Percentiles rank a stretch among this genome's conserved stretches.
Evolutionary conservation across 2,797 vertebrate genomes (phyloP).

Genomic region (Oceanodroma leucorhoa): DNA sequence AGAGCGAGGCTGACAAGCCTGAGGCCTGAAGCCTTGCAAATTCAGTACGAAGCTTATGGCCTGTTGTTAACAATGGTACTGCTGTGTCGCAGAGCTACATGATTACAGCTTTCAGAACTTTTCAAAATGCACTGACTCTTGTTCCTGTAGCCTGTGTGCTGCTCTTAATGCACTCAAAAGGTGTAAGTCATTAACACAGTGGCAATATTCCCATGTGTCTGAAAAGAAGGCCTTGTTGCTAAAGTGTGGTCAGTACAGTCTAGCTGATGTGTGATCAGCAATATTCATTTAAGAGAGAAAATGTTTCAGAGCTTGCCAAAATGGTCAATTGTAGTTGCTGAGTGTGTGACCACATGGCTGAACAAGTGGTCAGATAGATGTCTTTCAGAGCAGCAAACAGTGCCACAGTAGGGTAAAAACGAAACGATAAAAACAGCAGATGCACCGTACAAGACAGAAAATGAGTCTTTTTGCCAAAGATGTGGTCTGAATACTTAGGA

Average conservation of each 20-base stretch:
- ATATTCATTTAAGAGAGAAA: not conserved
- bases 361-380: not conserved
- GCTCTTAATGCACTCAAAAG: not conserved
- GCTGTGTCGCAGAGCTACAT: not conserved
- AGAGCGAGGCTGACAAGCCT: not conserved
- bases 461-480: not conserved
- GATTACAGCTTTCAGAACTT: not conserved
- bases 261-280: not conserved
- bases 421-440: not conserved
- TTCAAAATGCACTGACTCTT: not conserved
- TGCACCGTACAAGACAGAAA: not conserved
- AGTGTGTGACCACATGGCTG: not conserved
- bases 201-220: not conserved
- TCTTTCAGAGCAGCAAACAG: not conserved
- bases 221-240: not conserved
- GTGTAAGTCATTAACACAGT: not conserved
- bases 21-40: not conserved
- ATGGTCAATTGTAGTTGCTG: not conserved
- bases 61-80: not conserved
- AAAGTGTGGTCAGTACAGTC: not conserved
- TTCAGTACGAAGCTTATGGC: accelerated
- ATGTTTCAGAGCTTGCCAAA: not conserved
- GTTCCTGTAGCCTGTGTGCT: not conserved
- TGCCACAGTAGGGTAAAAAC: not conserved
- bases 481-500: not conserved